These are phyloP conservation scores for Sturnus vulgaris DNA, from an alignment of 2,113 vertebrate genomes.

Conservation along the genomic window DNA sequence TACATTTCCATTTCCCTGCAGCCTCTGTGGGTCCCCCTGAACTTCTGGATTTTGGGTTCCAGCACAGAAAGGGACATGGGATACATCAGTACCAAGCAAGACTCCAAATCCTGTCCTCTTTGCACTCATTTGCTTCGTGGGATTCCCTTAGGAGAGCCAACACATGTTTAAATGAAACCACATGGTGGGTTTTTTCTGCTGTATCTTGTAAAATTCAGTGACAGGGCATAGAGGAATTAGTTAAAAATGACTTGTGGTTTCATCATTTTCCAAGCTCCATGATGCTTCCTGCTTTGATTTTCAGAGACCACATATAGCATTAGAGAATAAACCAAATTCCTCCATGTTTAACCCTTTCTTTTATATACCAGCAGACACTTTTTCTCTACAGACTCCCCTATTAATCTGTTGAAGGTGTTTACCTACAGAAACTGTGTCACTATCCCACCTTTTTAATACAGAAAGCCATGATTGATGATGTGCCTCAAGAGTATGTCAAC, in stretches of 20 bases:
- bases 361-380: background rate
- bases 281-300: slow-evolving; percentile 17
- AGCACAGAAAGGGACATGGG: background rate
- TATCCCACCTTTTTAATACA: background rate
- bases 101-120: background rate
- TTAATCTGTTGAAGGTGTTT: background rate
- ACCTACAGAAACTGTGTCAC: background rate
- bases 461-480: background rate
- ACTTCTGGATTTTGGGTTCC: background rate
- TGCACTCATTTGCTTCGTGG: background rate
- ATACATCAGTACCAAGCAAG: background rate
- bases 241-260: slow-evolving; percentile 49
- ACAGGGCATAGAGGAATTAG: slow-evolving; percentile 26
- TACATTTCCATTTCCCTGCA: background rate
- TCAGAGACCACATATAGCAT: background rate
- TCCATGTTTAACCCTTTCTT: background rate
- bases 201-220: slow-evolving; percentile 36
- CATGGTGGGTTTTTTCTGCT: background rate
- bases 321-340: background rate
- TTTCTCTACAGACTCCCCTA: background rate
- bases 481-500: background rate
- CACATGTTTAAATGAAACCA: slow-evolving; percentile 37
- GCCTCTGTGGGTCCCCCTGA: background rate
- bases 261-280: slow-evolving; percentile 7
- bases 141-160: background rate